A percentile compares a stretch with the other conserved stretches of the same genome.
phyloP scores from a whole-genome alignment of 2,888 invertebrate genomes.

The Drosophila subquinaria region DNA sequence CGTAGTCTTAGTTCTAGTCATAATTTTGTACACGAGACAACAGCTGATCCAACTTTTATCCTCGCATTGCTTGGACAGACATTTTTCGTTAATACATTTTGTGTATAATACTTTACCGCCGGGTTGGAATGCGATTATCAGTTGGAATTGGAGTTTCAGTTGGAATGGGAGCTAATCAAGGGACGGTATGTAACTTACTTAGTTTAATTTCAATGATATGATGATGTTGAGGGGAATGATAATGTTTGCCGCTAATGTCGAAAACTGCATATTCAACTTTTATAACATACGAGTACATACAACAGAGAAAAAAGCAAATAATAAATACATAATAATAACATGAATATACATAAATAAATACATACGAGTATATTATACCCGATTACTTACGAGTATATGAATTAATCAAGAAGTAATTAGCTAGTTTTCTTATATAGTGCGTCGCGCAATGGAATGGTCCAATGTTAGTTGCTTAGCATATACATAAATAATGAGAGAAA shows the following conservation, averaged over 20 bases:
- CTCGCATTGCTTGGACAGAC: slow-evolving; percentile 47
- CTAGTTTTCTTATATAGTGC: slow-evolving; percentile 82
- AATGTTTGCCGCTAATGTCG: slow-evolving; percentile 36
- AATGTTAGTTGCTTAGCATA: slow-evolving; percentile 82
- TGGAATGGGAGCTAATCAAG: slow-evolving; percentile 36
- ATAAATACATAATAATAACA: slow-evolving; percentile 31
- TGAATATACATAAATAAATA: slow-evolving; percentile 44
- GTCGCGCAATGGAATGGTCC: slow-evolving; percentile 81
- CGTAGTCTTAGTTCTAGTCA: slow-evolving; percentile 71
- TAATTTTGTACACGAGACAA: slow-evolving; percentile 66
- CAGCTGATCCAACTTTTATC: slow-evolving; percentile 61
- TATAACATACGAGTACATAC: slow-evolving; percentile 40
- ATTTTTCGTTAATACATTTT: slow-evolving; percentile 55
- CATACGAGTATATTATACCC: slow-evolving; percentile 40
- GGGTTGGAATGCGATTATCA: slow-evolving; percentile 31
- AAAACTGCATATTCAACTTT: slow-evolving; percentile 49
- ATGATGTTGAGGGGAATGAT: background rate
- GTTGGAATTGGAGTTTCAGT: slow-evolving; percentile 31
- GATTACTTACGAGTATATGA: slow-evolving; percentile 40
- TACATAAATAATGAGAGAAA: slow-evolving; percentile 52
- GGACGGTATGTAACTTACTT: slow-evolving; percentile 4
- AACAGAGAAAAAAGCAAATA: slow-evolving; percentile 33
- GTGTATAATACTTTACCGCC: slow-evolving; percentile 67
- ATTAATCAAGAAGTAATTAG: slow-evolving; percentile 74
- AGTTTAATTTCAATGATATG: slow-evolving; percentile 15